phyloP scores from a whole-genome alignment of 2,888 invertebrate genomes.

The Eupithecia exiguata region DNA sequence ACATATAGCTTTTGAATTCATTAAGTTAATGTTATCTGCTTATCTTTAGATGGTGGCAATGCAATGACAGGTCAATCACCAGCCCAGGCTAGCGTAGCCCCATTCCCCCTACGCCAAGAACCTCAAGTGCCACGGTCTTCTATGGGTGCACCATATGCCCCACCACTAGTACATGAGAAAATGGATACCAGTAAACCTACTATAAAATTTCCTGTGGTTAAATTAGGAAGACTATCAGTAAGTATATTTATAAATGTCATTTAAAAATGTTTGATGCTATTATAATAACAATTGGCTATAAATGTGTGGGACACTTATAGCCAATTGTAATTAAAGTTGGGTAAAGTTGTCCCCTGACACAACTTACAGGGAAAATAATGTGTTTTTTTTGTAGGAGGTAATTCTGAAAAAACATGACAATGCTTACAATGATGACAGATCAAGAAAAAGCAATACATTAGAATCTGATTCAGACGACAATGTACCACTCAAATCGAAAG shows the following conservation, averaged over 20 bases:
- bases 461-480: slow-evolving; percentile 81
- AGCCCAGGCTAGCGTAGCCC: slow-evolving; percentile 86
- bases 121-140: slow-evolving; percentile 80
- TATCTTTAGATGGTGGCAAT: slow-evolving; percentile 63
- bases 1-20: not conserved
- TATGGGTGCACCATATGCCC: slow-evolving; percentile 75
- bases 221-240: slow-evolving; percentile 79
- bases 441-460: slow-evolving; percentile 73
- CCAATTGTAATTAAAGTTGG: too few relatives aligned
- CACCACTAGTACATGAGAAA: slow-evolving; percentile 63
- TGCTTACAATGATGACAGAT: slow-evolving; percentile 61
- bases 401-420: slow-evolving; percentile 77
- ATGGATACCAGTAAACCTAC: slow-evolving; percentile 66
- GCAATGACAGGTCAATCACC: slow-evolving; percentile 83
- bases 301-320: too few relatives aligned
- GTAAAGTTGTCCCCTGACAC: not conserved
- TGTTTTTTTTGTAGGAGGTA: slow-evolving; percentile 64
- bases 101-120: slow-evolving; percentile 80
- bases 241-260: slow-evolving; percentile 42
- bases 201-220: slow-evolving; percentile 76
- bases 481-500: slow-evolving; percentile 73
- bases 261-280: not conserved
- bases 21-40: slow-evolving; percentile 1
- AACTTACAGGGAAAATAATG: not conserved
- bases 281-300: not conserved